Evolutionary conservation across 1,140 invertebrate species (phyloP).

Genomic region (Drosophila pectinifera): DNA sequence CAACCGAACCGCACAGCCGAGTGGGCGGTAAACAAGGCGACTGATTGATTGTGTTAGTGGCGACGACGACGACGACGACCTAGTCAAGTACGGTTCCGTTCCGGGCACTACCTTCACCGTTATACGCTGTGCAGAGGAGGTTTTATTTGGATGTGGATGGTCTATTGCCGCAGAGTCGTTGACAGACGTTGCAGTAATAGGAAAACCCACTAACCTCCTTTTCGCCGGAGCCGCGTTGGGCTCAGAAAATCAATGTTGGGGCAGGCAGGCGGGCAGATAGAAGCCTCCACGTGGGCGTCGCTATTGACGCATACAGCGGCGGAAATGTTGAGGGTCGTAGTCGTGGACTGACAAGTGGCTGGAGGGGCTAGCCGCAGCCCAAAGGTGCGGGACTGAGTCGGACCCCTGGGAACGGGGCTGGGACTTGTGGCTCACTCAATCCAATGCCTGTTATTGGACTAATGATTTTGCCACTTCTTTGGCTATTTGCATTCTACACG

Average conservation of each 20-base stretch:
- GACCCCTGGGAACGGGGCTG: conserved; percentile 24
- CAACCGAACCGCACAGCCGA: conserved; percentile 48
- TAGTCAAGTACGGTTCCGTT: conserved; percentile 64
- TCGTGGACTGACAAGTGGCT: conserved; percentile 27
- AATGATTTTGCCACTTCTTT: conserved; percentile 35
- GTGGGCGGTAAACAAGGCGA: conserved; percentile 62
- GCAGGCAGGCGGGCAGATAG: conserved; percentile 12
- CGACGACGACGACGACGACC: conserved; percentile 55
- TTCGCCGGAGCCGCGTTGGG: conserved; percentile 9
- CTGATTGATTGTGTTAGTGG: conserved; percentile 66
- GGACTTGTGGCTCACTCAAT: conserved; percentile 27
- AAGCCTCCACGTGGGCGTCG: conserved; percentile 27
- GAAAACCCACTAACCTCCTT: conserved; percentile 55
- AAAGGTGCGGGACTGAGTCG: conserved; percentile 9
- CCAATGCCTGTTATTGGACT: conserved; percentile 32
- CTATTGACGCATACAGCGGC: conserved; percentile 30
- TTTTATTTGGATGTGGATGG: conserved; percentile 12
- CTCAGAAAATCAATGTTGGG: conserved; percentile 54
- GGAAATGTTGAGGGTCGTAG: conserved; percentile 27
- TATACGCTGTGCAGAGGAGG: conserved; percentile 12
- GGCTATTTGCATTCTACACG: conserved; percentile 46
- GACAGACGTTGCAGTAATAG: conserved; percentile 43
- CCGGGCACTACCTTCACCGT: conserved; percentile 50
- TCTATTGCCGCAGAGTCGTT: conserved; percentile 44
- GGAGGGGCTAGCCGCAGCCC: neutral